Evolutionary conservation across 2,888 invertebrate species (phyloP), one percentile per base, ranked within the genome.

Genomic region (Lampropteryx suffumata): DNA sequence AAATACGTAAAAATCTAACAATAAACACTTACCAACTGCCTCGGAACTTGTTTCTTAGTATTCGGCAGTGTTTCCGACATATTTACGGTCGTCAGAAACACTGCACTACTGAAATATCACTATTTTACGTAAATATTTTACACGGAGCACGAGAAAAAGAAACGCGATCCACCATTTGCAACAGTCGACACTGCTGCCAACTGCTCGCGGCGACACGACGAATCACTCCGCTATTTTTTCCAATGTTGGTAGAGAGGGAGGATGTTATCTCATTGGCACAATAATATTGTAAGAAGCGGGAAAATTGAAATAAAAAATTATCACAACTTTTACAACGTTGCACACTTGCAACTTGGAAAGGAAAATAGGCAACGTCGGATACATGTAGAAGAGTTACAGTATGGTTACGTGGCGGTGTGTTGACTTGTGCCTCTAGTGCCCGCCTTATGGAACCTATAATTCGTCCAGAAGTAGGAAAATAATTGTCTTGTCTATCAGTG

Each of bases 1-100:
- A 86, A 87, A 89, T 89, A 87, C 81, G 85, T 81, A 87, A 84
- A 89, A 86, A 82, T 75, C 58, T 82, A 82, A 85, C 83, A 84
- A 83, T 82, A 82, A 87, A 81, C 82, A 92, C 92, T 92, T 82
- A 93, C 93, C 91, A 93, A 89, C 72, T 92, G 92, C 67, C 92
- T 91, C 59, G 92, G 82, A 73, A 91, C 90, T 82, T 92, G 92
- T 82, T 91, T 90, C 82, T 92, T 92, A 67, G 73, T 85, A 76
- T 82, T 88, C 75, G 91, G 90, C 86, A 91, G 90, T 85, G 90
- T 91, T 87, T 91, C 91, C 84, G 91, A 91, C 92, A 92, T 92
- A 85, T 89, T 90, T 85, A 64, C 74, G 67, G 73, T 71, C 76
- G 89, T 86, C 90, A 90, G 90, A 90, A 90, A 90, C 90, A 90